Percentiles rank a stretch among this genome's conserved stretches.
Conservation (phyloP, 2,888 invertebrate species). For the Andrena chrysosceles region DNA sequence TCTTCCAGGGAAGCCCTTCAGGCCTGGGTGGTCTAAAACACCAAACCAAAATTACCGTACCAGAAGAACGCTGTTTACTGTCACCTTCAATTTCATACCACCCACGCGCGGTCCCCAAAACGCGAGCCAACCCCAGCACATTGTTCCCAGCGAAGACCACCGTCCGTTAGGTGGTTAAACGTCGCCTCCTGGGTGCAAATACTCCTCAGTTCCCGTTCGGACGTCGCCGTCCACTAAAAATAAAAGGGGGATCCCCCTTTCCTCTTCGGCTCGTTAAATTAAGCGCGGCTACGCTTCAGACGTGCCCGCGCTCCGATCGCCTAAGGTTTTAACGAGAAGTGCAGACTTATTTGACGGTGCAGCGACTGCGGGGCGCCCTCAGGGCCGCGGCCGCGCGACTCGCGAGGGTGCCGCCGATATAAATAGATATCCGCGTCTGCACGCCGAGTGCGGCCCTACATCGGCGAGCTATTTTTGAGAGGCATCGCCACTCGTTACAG, state of each 20-base stretch:
- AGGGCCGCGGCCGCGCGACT: slow-evolving; percentile 75
- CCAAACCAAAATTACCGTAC: no score
- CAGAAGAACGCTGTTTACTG: no score
- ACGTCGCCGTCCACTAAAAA: slow-evolving; percentile 24
- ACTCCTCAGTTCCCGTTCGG: slow-evolving; percentile 1
- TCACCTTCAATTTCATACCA: no score
- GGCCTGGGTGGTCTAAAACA: background rate
- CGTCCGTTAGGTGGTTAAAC: background rate
- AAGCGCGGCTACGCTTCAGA: background rate
- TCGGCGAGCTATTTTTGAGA: slow-evolving; percentile 70
- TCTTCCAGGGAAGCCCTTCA: background rate
- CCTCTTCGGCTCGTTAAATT: slow-evolving; percentile 22
- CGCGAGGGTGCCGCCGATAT: slow-evolving; percentile 73
- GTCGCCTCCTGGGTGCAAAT: background rate
- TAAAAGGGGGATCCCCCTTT: slow-evolving; percentile 15
- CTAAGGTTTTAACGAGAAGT: slow-evolving; percentile 61
- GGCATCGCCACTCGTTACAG: slow-evolving; percentile 77
- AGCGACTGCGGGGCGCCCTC: slow-evolving; percentile 60
- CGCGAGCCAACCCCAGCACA: no score
- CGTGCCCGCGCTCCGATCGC: slow-evolving; percentile 22
- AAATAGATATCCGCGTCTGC: slow-evolving; percentile 77
- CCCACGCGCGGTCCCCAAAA: no score
- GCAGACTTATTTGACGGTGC: slow-evolving; percentile 72
- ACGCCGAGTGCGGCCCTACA: slow-evolving; percentile 80
- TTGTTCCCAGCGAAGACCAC: no score